A percentile compares a stretch with the other conserved stretches of the same genome.
These are phyloP conservation scores for Dryobota labecula DNA, from an alignment of 2,888 invertebrate genomes.

Conservation along the genomic window DNA sequence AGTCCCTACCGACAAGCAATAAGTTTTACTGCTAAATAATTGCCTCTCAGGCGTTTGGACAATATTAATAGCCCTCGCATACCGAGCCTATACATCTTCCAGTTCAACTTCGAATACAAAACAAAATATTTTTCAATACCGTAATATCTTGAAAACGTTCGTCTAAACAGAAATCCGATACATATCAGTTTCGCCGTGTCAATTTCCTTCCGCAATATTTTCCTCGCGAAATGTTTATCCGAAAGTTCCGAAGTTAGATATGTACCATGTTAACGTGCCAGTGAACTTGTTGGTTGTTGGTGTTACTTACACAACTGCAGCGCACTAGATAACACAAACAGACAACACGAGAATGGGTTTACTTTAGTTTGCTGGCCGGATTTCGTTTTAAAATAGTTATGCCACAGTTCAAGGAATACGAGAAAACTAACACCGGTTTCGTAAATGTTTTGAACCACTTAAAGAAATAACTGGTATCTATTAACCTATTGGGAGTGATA, in stretches of 20 bases:
- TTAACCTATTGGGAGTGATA: slow-evolving; percentile 48
- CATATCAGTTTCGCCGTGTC: slow-evolving; percentile 46
- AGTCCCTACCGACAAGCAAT: slow-evolving; percentile 66
- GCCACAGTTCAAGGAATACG: slow-evolving; percentile 54
- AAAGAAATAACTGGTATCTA: slow-evolving; percentile 50
- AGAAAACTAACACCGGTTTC: slow-evolving; percentile 45
- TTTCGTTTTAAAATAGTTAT: slow-evolving; percentile 59
- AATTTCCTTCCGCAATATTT: slow-evolving; percentile 61
- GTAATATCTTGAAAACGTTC: slow-evolving; percentile 40
- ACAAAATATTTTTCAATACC: slow-evolving; percentile 33
- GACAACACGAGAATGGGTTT: slow-evolving; percentile 65
- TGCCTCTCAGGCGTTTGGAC: slow-evolving; percentile 59
- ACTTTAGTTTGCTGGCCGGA: slow-evolving; percentile 60
- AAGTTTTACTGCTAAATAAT: slow-evolving; percentile 71
- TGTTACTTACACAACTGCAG: slow-evolving; percentile 77
- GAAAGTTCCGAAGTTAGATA: slow-evolving; percentile 68
- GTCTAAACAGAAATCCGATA: slow-evolving; percentile 50
- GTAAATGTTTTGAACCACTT: slow-evolving; percentile 43
- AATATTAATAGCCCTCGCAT: slow-evolving; percentile 54
- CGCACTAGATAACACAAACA: slow-evolving; percentile 76
- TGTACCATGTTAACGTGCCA: slow-evolving; percentile 77
- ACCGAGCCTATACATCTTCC: slow-evolving; percentile 25
- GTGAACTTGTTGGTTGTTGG: slow-evolving; percentile 82
- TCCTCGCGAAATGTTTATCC: slow-evolving; percentile 64
- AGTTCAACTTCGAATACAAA: slow-evolving; percentile 34